Evolutionary conservation across 2,888 invertebrate species (phyloP).

Genomic region (Germaria angustata): DNA sequence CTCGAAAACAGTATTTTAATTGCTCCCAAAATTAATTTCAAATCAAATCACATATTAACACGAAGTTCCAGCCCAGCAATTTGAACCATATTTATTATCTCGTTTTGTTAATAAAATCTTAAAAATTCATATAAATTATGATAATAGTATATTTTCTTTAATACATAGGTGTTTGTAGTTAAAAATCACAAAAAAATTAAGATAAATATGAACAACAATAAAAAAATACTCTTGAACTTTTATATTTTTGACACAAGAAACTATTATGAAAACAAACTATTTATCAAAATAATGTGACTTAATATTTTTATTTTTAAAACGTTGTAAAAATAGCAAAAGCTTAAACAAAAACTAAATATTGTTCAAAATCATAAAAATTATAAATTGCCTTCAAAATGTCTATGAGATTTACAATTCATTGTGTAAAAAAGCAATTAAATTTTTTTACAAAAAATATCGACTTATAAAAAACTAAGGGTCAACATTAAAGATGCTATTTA

Average conservation of each 20-base stretch:
- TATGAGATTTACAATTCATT: conserved; percentile 74
- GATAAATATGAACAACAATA: background rate
- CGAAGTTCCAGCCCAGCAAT: no score
- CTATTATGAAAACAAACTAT: background rate
- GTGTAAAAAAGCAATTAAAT: conserved; percentile 73
- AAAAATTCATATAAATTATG: no score
- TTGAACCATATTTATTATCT: no score
- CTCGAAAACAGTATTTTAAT: no score
- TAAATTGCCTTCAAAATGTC: conserved; percentile 71
- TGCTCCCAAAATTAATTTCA: no score
- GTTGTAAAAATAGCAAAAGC: background rate
- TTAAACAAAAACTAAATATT: conserved; percentile 25
- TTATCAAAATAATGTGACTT: background rate
- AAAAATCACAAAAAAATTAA: no score
- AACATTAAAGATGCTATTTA: conserved; percentile 71
- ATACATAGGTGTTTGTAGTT: no score
- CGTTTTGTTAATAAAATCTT: no score
- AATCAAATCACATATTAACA: no score
- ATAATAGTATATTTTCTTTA: no score
- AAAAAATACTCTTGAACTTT: conserved; percentile 3
- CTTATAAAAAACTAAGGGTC: conserved; percentile 47
- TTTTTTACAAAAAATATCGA: conserved; percentile 45
- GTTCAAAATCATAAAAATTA: conserved; percentile 77
- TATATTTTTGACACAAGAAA: background rate
- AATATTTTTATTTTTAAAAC: background rate